Base-by-base conservation (phyloP, 2,888 invertebrate species). In the Halocaridina rubra region DNA sequence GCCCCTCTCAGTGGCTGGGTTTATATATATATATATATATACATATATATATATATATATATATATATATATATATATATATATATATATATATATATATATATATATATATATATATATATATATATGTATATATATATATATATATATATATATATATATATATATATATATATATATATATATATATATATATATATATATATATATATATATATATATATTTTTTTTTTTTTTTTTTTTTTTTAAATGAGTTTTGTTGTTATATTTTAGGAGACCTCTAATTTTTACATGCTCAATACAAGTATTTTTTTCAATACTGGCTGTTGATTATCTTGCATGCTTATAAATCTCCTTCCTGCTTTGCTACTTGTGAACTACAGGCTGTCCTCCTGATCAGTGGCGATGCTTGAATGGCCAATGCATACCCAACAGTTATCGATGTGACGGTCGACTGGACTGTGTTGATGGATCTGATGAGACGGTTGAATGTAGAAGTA, bases 381-480 rank as follows among this genome's bases (percentile, higher is more conserved):
- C 74, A 69, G 46, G 46, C 22, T 92, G 92, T 88, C 89, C 89
- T 3, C 81, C 89, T 5, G 91, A 90, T 69, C 90, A 91, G 88
- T 91, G 92, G 88, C 89, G 90, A 79, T 92, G 92, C 88, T 85
- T 88, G 74, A 90, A 89, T 53, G 91, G 91, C 81, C 90, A 90
- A 77, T 92, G 92, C 86, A 90, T 92, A 16, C 91, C 91, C 59
- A 89, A 90, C 46, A 64, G 30, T 16, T 81, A 76, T 69, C 61
- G 59, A 78, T 86, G 86, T 82, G 81, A 86, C 57, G 81, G 81
- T 46, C 71, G 57, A 22, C 86, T 64, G 30, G 81, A 86, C 64
- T 87, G 84, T 69, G 46, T 22, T 72, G 85, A 86, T 76, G 75
- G 29, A 8, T 74, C 80, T 4, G 87, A 87, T 80, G 87, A 85